Percentiles rank a stretch among this genome's conserved stretches.
Conservation (phyloP, 2,888 invertebrate genomes). For the Habroteleia sp. region DNA sequence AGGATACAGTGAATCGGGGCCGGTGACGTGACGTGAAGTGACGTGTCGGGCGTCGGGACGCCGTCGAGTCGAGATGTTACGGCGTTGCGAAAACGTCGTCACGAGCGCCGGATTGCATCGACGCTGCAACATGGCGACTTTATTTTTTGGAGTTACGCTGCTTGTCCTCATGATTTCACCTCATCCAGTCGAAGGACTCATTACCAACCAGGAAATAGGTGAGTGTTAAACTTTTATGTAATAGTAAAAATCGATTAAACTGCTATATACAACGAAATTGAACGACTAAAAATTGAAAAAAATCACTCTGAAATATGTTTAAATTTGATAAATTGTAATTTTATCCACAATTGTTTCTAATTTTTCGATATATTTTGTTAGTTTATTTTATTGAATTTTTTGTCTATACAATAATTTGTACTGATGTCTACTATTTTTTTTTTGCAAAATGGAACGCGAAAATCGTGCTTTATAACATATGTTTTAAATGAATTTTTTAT, state of each 20-base stretch:
- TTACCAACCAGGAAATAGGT: constrained; percentile 79
- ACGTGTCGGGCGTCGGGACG: constrained; percentile 71
- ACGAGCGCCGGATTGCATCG: constrained; percentile 63
- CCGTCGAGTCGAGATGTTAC: constrained; percentile 70
- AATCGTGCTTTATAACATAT: too few relatives aligned
- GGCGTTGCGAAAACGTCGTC: constrained; percentile 61
- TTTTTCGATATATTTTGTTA: too few relatives aligned
- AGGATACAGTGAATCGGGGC: constrained; percentile 56
- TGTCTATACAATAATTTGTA: too few relatives aligned
- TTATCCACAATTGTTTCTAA: too few relatives aligned
- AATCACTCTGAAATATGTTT: too few relatives aligned
- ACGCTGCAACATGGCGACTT: constrained; percentile 43
- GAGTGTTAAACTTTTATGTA: constrained; percentile 64
- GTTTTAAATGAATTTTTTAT: constrained; percentile 25
- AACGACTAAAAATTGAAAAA: too few relatives aligned
- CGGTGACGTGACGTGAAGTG: constrained; percentile 69
- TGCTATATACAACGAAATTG: too few relatives aligned
- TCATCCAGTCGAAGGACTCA: constrained; percentile 68
- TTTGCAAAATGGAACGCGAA: not conserved
- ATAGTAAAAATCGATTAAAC: too few relatives aligned
- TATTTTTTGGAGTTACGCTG: constrained; percentile 62
- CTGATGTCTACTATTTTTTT: too few relatives aligned
- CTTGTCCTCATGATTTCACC: constrained; percentile 62
- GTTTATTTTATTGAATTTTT: too few relatives aligned
- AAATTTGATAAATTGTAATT: too few relatives aligned